A percentile compares a stretch with the other conserved stretches of the same genome.
Evolutionary conservation across 2,797 vertebrate genomes (phyloP).

Genomic region (Rhinophrynus dorsalis): DNA sequence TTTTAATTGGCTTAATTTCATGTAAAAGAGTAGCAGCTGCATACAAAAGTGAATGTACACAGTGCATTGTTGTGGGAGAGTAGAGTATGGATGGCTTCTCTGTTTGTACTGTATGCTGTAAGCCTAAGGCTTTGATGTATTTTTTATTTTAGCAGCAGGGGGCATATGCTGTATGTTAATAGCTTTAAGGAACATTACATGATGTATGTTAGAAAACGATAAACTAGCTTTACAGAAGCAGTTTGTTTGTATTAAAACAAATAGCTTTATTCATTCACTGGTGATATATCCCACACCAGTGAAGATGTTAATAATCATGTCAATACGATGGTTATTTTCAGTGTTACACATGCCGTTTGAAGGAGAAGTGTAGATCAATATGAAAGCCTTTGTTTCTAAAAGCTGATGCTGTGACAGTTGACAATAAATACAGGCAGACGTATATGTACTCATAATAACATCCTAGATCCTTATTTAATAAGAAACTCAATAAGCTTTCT

Average conservation of each 20-base stretch:
- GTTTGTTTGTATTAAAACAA: not conserved
- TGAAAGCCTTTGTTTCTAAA: not conserved
- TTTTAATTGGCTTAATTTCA: too few relatives aligned
- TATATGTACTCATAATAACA: slow-evolving; percentile 27
- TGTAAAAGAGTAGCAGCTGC: not conserved
- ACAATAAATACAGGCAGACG: not conserved
- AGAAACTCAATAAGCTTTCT: slow-evolving; percentile 21
- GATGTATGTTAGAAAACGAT: not conserved
- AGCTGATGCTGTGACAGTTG: slow-evolving; percentile 13
- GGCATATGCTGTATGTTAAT: slow-evolving; percentile 45
- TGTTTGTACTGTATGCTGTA: not conserved
- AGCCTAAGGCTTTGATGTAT: slow-evolving; percentile 27
- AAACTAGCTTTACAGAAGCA: not conserved
- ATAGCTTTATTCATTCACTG: not conserved
- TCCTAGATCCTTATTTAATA: slow-evolving; percentile 37
- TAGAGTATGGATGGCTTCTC: not conserved
- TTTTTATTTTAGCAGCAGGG: slow-evolving; percentile 48
- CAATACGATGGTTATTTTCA: not conserved
- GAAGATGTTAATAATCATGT: not conserved
- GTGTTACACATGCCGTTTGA: not conserved
- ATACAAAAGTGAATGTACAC: not conserved
- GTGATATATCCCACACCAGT: not conserved
- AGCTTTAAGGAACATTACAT: slow-evolving; percentile 8
- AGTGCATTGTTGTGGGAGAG: not conserved
- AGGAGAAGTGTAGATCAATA: not conserved